Evolutionary conservation across 2,113 vertebrate genomes (phyloP).

Genomic region (Chroicocephalus ridibundus): DNA sequence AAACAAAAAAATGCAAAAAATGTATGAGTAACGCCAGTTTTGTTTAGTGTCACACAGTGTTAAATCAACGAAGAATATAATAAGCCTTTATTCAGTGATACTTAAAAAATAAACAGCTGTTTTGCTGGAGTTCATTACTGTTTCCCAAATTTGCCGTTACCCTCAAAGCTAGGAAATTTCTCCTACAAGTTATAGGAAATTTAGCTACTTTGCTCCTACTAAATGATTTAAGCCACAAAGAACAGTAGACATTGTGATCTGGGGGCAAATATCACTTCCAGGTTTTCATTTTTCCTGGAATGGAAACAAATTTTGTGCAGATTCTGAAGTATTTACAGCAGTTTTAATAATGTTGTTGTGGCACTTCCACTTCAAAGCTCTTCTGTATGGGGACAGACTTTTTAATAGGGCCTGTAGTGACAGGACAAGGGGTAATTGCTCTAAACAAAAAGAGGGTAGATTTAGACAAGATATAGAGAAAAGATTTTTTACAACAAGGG

Average conservation of each 20-base stretch:
- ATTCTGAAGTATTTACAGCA: background rate
- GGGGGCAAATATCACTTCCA: background rate
- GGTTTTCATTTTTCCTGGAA: background rate
- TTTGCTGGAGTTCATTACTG: background rate
- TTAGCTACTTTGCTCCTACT: background rate
- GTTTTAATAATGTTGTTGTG: background rate
- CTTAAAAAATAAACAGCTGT: background rate
- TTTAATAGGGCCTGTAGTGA: background rate
- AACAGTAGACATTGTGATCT: background rate
- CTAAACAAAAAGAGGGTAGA: background rate
- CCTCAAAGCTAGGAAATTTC: background rate
- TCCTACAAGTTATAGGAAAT: background rate
- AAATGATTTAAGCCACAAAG: background rate
- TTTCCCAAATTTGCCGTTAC: background rate
- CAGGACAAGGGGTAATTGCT: background rate
- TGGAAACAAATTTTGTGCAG: background rate
- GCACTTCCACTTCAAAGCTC: background rate
- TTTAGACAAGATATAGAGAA: background rate
- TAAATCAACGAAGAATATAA: conserved; percentile 1
- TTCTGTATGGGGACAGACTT: background rate
- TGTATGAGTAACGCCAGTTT: background rate
- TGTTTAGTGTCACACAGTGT: background rate
- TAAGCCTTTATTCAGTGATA: background rate
- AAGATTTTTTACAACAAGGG: background rate
- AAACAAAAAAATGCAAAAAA: background rate